A percentile compares a stretch with the other conserved stretches of the same genome.
These are phyloP conservation scores for Clitarchus hookeri DNA, from an alignment of 2,888 invertebrate species.

Conservation along the genomic window DNA sequence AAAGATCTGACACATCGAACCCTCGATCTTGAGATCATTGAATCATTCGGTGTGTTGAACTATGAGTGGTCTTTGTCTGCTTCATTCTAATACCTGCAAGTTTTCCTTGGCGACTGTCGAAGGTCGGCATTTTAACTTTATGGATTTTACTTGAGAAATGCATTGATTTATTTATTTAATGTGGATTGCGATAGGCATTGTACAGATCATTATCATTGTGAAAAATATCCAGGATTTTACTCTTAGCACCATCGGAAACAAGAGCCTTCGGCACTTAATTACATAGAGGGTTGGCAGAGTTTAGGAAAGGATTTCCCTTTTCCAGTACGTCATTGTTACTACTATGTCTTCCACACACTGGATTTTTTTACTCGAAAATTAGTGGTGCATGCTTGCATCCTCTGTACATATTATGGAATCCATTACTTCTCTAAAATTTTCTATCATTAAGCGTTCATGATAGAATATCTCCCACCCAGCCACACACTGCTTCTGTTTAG, in stretches of 20 bases:
- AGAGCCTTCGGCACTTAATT: not conserved
- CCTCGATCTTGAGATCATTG: not conserved
- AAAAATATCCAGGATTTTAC: conserved; percentile 5
- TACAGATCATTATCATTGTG: not conserved
- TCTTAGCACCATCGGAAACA: not conserved
- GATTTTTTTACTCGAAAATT: not conserved
- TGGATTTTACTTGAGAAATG: not conserved
- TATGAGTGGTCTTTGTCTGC: not conserved
- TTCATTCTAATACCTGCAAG: not conserved
- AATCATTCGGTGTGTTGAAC: not conserved
- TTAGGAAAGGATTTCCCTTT: conserved; percentile 1
- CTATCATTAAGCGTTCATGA: conserved; percentile 14
- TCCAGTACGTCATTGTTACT: not conserved
- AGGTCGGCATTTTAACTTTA: not conserved
- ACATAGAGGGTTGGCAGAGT: conserved; percentile 10
- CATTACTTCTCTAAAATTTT: conserved; percentile 2
- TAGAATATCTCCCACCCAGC: conserved; percentile 4
- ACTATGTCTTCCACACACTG: not conserved
- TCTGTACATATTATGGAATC: conserved; percentile 8
- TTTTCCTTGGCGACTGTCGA: not conserved
- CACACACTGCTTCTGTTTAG: conserved; percentile 1
- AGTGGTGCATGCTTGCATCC: not conserved
- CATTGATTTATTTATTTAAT: not conserved
- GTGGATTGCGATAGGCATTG: not conserved
- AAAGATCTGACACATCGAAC: not conserved